A percentile compares a stretch with the other conserved stretches of the same genome.
These are phyloP conservation scores for Harmothoe impar DNA, from an alignment of 2,888 invertebrate species.

Conservation along the genomic window DNA sequence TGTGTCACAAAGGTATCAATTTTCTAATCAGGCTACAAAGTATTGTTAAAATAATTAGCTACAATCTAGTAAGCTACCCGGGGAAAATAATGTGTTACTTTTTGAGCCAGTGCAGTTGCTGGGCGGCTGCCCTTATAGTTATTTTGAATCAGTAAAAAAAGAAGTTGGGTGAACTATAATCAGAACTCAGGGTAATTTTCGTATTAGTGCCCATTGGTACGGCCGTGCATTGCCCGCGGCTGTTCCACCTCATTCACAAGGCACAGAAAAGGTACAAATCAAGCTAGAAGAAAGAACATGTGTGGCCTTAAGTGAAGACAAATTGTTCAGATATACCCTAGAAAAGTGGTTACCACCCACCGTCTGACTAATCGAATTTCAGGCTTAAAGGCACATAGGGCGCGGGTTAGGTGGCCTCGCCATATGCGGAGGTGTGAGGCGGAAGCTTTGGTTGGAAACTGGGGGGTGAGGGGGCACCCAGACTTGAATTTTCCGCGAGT, in stretches of 20 bases:
- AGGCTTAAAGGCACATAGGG: not conserved
- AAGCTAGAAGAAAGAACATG: slow-evolving; percentile 42
- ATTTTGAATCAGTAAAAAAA: slow-evolving; percentile 38
- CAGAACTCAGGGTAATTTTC: slow-evolving; percentile 26
- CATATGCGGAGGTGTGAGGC: slow-evolving; percentile 14
- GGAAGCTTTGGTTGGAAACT: not conserved
- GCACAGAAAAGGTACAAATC: slow-evolving; percentile 45
- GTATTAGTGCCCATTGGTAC: slow-evolving; percentile 8
- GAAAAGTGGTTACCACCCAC: slow-evolving; percentile 40
- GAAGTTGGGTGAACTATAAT: not conserved
- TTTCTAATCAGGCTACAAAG: slow-evolving; percentile 9
- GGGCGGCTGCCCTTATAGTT: not conserved
- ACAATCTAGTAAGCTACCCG: not conserved
- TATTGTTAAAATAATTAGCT: not conserved
- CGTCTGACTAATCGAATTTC: slow-evolving; percentile 39
- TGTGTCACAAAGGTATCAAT: slow-evolving; percentile 39
- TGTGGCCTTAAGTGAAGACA: not conserved
- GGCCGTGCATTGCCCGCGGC: not conserved
- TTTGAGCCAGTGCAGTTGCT: not conserved
- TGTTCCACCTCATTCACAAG: not conserved
- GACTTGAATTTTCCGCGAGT: not conserved
- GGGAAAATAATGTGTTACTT: slow-evolving; percentile 25
- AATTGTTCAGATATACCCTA: slow-evolving; percentile 34
- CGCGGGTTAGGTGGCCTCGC: not conserved
- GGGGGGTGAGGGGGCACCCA: not conserved